Evolutionary conservation across 2,797 vertebrate species (phyloP).

Genomic region (Anas capensis): DNA sequence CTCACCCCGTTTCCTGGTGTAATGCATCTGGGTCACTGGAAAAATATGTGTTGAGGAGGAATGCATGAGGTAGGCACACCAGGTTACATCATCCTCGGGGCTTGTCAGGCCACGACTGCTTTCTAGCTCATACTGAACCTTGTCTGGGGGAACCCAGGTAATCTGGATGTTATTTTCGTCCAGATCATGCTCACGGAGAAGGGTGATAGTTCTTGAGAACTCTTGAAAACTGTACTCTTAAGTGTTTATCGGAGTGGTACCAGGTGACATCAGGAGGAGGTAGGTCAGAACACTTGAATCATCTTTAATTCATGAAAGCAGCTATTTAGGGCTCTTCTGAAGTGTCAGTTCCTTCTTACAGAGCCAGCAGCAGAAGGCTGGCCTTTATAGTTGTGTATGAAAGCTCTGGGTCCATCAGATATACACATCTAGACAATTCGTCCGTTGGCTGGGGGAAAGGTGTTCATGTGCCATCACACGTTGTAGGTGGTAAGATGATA

Average conservation of each 20-base stretch:
- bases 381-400: neutral
- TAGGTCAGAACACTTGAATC: neutral
- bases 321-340: neutral
- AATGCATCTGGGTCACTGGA: conserved; percentile 55
- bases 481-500: neutral
- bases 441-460: neutral
- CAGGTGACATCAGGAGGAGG: neutral
- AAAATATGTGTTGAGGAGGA: conserved; percentile 57
- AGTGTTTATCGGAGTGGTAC: neutral
- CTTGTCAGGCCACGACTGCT: conserved; percentile 25
- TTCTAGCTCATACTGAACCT: neutral
- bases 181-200: neutral
- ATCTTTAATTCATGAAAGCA: neutral
- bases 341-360: neutral
- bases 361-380: neutral
- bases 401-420: neutral
- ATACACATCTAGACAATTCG: neutral
- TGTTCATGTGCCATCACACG: fast-evolving
- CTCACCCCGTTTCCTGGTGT: conserved; percentile 33
- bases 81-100: conserved; percentile 35
- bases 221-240: neutral
- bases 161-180: neutral
- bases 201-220: neutral
- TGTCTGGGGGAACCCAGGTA: conserved; percentile 14
- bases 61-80: conserved; percentile 8